phyloP scores from a whole-genome alignment of 2,113 vertebrate species.

The Oenanthe melanoleuca region DNA sequence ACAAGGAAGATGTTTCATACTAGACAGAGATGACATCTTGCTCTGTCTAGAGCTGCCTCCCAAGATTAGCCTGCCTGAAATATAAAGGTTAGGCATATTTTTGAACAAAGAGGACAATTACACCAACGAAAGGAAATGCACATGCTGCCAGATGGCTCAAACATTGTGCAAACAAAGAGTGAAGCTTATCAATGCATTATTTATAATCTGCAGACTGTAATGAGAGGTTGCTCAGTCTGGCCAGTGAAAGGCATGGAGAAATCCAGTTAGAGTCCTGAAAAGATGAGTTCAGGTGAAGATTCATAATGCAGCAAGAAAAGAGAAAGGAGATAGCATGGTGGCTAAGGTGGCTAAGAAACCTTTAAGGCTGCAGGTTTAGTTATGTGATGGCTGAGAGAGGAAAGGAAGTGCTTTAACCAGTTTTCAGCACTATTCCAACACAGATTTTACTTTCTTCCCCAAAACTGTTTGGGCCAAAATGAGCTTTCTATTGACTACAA shows the following conservation, averaged over 20 bases:
- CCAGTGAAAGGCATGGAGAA: not conserved
- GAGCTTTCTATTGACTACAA: not conserved
- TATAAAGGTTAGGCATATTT: not conserved
- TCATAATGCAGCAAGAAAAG: not conserved
- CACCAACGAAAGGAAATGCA: not conserved
- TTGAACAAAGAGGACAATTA: constrained; percentile 9
- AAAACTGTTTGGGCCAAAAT: not conserved
- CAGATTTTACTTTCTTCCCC: not conserved
- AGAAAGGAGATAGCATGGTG: not conserved
- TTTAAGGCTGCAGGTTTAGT: not conserved
- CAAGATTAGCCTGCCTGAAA: not conserved
- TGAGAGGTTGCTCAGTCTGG: not conserved
- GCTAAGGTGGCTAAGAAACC: not conserved
- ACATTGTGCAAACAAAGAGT: not conserved
- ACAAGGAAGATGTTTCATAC: accelerated
- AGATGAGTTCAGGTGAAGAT: not conserved
- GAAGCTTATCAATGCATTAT: not conserved
- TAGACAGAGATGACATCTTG: not conserved
- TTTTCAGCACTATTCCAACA: not conserved
- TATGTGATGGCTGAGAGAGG: not conserved
- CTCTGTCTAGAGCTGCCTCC: not conserved
- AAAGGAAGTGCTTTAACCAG: not conserved
- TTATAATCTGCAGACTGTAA: not conserved
- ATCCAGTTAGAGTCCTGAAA: not conserved
- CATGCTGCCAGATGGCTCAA: not conserved